Evolutionary conservation across 1,140 invertebrate genomes (phyloP).

Genomic region (Drosophila ananassae): DNA sequence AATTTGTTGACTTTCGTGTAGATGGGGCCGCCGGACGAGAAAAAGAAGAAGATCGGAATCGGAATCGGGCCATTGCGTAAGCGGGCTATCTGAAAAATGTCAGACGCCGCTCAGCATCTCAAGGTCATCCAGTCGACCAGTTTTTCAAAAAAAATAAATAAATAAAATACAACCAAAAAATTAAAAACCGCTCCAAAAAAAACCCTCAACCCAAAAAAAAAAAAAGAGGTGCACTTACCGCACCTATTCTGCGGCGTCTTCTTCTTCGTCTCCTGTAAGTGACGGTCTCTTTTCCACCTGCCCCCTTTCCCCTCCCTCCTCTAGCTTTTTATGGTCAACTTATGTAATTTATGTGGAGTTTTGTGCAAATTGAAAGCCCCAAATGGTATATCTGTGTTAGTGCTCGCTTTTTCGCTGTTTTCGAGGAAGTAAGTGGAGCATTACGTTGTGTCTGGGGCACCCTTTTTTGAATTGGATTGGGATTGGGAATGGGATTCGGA

Average conservation of each 20-base stretch:
- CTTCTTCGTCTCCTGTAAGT: constrained; percentile 30
- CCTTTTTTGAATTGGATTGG: constrained; percentile 51
- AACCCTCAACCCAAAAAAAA: not conserved
- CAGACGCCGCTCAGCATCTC: constrained; percentile 20
- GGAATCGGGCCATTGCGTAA: constrained; percentile 57
- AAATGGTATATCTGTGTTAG: constrained; percentile 34
- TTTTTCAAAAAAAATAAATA: constrained; percentile 36
- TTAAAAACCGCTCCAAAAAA: constrained; percentile 47
- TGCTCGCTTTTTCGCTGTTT: constrained; percentile 16
- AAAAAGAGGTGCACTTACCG: constrained; percentile 36
- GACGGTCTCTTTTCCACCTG: constrained; percentile 9
- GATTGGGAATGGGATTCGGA: constrained; percentile 10
- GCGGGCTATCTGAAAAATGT: constrained; percentile 22
- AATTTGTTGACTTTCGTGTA: constrained; percentile 56
- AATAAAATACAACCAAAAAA: constrained; percentile 1
- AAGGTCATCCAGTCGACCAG: constrained; percentile 78
- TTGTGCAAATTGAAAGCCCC: constrained; percentile 79
- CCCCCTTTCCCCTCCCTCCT: not conserved
- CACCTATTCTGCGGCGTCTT: constrained; percentile 27
- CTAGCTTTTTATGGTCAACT: constrained; percentile 56
- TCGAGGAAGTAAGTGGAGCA: constrained; percentile 78
- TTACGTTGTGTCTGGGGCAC: constrained; percentile 67
- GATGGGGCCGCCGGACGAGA: constrained; percentile 14
- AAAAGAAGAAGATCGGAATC: constrained; percentile 43
- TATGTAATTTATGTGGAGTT: constrained; percentile 80